Percentiles rank a stretch among this genome's conserved stretches.
phyloP scores from a whole-genome alignment of 2,113 vertebrate genomes.

The Aegotheles bennettii region DNA sequence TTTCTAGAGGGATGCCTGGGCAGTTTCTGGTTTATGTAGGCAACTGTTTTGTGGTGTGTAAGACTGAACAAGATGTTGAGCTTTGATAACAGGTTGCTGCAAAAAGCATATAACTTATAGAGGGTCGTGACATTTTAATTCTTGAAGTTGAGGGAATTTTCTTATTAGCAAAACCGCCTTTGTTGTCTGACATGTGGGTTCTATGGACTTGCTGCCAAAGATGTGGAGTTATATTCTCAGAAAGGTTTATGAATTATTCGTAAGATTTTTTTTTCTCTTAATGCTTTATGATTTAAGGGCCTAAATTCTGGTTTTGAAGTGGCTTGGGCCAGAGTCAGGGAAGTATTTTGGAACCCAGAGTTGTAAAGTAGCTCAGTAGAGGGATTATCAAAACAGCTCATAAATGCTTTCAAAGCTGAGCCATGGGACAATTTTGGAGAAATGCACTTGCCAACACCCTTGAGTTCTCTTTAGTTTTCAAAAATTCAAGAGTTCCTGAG shows the following conservation, averaged over 20 bases:
- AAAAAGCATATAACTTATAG: rapidly evolving
- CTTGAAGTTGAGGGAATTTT: neutral
- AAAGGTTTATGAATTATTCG: neutral
- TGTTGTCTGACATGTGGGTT: neutral
- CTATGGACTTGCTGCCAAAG: neutral
- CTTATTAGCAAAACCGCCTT: neutral
- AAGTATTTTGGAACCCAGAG: neutral
- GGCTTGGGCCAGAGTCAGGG: neutral
- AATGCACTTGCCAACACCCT: neutral
- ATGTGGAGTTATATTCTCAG: neutral
- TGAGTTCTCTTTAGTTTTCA: neutral
- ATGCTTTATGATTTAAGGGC: neutral
- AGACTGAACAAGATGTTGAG: neutral
- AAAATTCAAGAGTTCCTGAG: neutral
- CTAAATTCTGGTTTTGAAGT: neutral
- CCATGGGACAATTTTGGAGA: neutral
- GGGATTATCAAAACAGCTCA: neutral
- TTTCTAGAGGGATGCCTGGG: neutral
- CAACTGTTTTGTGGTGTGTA: neutral
- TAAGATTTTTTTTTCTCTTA: no score
- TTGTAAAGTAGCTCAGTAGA: neutral
- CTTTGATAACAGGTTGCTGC: neutral
- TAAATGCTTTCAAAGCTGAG: neutral
- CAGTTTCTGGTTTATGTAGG: neutral
- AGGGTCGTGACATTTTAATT: neutral